A percentile compares a stretch with the other conserved stretches of the same genome.
Conservation (phyloP, 2,797 vertebrate genomes). For the Gymnopithys bicolor region DNA sequence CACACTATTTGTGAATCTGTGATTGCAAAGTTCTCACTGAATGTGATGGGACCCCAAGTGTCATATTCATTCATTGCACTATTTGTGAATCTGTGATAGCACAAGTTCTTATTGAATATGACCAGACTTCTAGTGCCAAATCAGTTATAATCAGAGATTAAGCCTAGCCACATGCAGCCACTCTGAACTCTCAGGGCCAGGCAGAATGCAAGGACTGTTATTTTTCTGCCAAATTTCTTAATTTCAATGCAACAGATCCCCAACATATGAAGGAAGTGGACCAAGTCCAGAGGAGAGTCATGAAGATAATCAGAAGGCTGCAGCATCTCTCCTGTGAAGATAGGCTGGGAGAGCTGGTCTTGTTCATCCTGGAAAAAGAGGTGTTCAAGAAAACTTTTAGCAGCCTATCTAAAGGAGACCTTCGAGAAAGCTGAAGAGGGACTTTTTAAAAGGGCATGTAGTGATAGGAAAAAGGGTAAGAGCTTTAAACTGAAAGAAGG, state of each 20-base stretch:
- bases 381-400: neutral
- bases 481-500: neutral
- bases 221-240: neutral
- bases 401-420: neutral
- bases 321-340: neutral
- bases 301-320: neutral
- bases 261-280: too few relatives aligned
- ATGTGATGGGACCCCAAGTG: accelerated
- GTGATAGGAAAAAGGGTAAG: neutral
- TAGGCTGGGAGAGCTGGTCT: neutral
- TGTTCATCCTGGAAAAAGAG: neutral
- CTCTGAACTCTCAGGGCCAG: neutral
- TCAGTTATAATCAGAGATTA: neutral
- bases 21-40: neutral
- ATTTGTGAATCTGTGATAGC: too few relatives aligned
- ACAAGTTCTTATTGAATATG: neutral
- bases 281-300: neutral
- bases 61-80: accelerated
- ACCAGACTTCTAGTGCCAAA: neutral
- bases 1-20: neutral
- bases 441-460: neutral
- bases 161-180: neutral
- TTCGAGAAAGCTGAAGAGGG: neutral
- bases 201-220: neutral
- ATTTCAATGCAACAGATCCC: neutral